Evolutionary conservation across 2,113 vertebrate genomes (phyloP), one percentile per base, ranked within the genome.

Genomic region (Miniopterus natalensis): DNA sequence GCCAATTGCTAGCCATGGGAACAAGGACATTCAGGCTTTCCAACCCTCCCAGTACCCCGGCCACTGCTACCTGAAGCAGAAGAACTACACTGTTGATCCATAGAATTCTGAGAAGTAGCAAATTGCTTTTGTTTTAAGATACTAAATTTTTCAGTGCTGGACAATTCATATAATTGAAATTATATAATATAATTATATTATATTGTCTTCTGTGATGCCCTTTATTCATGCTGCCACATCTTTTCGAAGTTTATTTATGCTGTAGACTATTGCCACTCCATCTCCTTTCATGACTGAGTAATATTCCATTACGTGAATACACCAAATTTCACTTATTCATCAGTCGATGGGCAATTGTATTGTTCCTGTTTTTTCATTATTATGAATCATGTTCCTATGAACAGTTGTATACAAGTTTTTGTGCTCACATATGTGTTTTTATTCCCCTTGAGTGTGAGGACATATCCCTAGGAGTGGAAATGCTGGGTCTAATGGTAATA

Each of bases 211-310:
- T 29, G 25, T 77, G 68, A 73, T 75, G 59, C 5, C 23, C 29
- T 85, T 85, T 20, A 57, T 83, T 88, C 61, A 83, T 36, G 6
- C 71, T 51, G 11, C 40, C 47, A n/a, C 29, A 7, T 29, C 53
- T 77, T 49, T 68, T 70, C 45, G 84, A 66, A 49, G 20, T 27
- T 88, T 29, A 79, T 68, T 79, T 36, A 79, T 61, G 53, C 73
- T 75, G 12, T 27, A 75, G 45, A 40, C 36, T 29, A 36, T 65
- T 3, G 36, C 14, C 14, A 84, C 25, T 31, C 49, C 61, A 14
- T 27, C 66, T 63, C 88, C 66, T 94, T 85, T 42, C 84, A 42
- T 85, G 61, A 47, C 66, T 79, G n/a, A 93, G 70, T 84, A 49
- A 90, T 12, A 73, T 57, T 77, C 25, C 45, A n/a, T 63, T 73